Evolutionary conservation across 2,797 vertebrate species (phyloP).

Genomic region (Mormyrus proboscirostris): DNA sequence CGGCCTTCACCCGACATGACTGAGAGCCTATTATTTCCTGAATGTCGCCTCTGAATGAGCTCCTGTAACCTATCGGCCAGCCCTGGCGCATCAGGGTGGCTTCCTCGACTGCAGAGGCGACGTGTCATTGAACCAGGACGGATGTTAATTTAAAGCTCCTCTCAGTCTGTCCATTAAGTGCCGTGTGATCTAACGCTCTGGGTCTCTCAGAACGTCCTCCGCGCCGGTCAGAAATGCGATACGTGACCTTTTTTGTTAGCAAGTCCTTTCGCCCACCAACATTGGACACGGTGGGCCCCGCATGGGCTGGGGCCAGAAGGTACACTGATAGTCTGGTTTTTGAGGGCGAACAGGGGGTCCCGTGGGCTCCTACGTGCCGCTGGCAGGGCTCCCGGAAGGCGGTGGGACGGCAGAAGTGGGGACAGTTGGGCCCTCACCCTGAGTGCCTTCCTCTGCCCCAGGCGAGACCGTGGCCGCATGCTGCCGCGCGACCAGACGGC

Average conservation of each 20-base stretch:
- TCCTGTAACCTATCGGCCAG: neutral
- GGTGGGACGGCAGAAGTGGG: constrained; percentile 44
- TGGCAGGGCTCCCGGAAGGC: constrained; percentile 40
- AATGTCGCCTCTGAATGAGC: neutral
- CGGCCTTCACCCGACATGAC: neutral
- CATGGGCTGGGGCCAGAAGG: constrained; percentile 19
- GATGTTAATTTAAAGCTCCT: neutral
- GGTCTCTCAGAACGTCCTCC: neutral
- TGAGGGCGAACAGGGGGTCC: constrained; percentile 27
- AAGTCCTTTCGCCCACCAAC: neutral
- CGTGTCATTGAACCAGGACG: neutral
- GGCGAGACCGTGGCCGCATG: neutral
- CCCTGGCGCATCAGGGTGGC: neutral
- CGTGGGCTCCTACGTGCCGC: constrained; percentile 28
- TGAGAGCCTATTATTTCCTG: neutral
- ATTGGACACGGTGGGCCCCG: neutral
- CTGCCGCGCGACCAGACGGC: too few species aligned
- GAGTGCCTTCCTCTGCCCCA: constrained; percentile 8
- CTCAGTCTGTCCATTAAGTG: neutral
- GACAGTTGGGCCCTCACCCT: constrained; percentile 45
- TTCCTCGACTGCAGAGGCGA: neutral
- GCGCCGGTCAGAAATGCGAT: neutral
- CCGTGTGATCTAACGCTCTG: neutral
- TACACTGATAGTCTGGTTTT: constrained; percentile 24
- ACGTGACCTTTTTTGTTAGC: neutral